Percentiles rank a stretch among this genome's conserved stretches.
These are phyloP conservation scores for Montipora capitata DNA, from an alignment of 92 coral and sea anemone genomes.

Conservation along the genomic window DNA sequence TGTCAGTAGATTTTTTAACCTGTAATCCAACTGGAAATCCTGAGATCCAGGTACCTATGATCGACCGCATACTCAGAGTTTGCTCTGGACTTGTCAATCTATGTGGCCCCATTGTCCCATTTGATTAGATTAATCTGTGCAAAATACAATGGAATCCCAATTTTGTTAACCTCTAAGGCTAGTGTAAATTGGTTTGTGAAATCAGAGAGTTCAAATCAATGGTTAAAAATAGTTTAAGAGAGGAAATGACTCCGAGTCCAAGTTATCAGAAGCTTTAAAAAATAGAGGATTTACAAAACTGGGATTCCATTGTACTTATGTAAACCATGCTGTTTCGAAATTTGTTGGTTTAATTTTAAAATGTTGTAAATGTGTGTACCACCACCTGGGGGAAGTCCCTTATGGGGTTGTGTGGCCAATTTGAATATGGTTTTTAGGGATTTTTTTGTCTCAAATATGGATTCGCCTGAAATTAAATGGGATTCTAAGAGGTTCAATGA, in stretches of 20 bases:
- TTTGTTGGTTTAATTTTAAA: neutral
- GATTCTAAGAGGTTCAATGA: too few relatives aligned
- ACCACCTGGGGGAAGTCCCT: slow-evolving; percentile 13
- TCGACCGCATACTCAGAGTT: slow-evolving; percentile 75
- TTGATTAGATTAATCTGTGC: slow-evolving; percentile 36
- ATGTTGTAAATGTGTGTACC: neutral
- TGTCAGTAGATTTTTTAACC: slow-evolving; percentile 32
- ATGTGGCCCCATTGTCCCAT: slow-evolving; percentile 77
- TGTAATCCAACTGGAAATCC: slow-evolving; percentile 52
- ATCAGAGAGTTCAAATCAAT: slow-evolving; percentile 14
- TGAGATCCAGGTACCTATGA: slow-evolving; percentile 58
- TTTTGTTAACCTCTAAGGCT: neutral
- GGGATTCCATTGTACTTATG: slow-evolving; percentile 8
- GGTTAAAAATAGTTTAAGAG: slow-evolving; percentile 11
- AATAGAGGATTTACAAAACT: slow-evolving; percentile 19
- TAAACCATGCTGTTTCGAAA: slow-evolving; percentile 5
- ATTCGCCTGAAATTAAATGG: neutral
- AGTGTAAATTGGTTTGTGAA: neutral
- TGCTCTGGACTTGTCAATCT: slow-evolving; percentile 80
- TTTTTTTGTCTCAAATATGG: neutral
- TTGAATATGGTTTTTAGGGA: slow-evolving; percentile 1
- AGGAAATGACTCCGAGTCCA: neutral
- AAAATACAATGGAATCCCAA: slow-evolving; percentile 37
- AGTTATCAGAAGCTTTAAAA: slow-evolving; percentile 9
- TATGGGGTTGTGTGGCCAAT: slow-evolving; percentile 10